Percentiles rank a stretch among this genome's conserved stretches.
Evolutionary conservation across 2,888 invertebrate species (phyloP).

Genomic region (Lasioglossum oenotherae): DNA sequence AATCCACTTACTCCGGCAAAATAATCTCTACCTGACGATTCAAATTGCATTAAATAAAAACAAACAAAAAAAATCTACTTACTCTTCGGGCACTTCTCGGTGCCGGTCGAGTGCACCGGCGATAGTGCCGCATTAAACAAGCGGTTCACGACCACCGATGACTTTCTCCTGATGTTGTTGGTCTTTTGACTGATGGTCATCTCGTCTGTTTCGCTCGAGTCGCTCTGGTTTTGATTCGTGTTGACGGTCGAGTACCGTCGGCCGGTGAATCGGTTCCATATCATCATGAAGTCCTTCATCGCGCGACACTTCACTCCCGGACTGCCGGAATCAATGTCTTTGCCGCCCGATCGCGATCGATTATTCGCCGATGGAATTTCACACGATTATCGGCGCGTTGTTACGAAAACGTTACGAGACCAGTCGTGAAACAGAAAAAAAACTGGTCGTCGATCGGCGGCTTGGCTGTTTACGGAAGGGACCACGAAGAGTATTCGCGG

Average conservation of each 20-base stretch:
- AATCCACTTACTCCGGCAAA: slow-evolving; percentile 83
- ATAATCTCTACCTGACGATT: no score
- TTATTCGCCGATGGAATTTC: not conserved
- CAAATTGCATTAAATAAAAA: no score
- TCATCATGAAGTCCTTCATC: slow-evolving; percentile 88
- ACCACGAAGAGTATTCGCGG: not conserved
- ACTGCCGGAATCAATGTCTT: not conserved
- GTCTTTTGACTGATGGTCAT: slow-evolving; percentile 56
- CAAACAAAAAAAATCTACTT: slow-evolving; percentile 76
- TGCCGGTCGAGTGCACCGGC: slow-evolving; percentile 81
- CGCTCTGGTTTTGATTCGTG: slow-evolving; percentile 72
- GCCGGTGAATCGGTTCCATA: slow-evolving; percentile 86
- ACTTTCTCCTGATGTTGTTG: slow-evolving; percentile 83
- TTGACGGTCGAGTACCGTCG: slow-evolving; percentile 87
- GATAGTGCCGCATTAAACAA: slow-evolving; percentile 85
- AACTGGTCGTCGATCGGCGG: not conserved
- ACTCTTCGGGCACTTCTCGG: slow-evolving; percentile 84
- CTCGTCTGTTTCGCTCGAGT: slow-evolving; percentile 61
- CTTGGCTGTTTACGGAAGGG: not conserved
- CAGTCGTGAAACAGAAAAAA: not conserved
- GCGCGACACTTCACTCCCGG: slow-evolving; percentile 16
- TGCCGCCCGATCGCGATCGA: not conserved
- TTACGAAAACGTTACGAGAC: slow-evolving; percentile 21
- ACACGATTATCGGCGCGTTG: not conserved
- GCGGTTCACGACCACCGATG: slow-evolving; percentile 83